Evolutionary conservation across 2,888 invertebrate species (phyloP).

Genomic region (Pogonocherus hispidulus): DNA sequence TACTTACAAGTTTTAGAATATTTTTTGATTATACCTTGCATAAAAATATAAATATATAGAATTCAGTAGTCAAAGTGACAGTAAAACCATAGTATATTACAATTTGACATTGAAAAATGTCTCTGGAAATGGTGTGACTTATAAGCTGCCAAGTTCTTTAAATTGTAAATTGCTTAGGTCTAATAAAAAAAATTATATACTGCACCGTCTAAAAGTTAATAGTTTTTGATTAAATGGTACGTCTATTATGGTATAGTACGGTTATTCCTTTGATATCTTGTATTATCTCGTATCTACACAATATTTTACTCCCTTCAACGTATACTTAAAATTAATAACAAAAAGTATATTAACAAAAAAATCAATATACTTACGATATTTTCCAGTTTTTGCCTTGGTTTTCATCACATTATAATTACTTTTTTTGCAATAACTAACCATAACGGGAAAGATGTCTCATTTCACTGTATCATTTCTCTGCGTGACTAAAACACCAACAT

Average conservation of each 20-base stretch:
- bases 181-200: too few species aligned
- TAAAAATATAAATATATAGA: slow-evolving; percentile 16
- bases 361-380: background rate
- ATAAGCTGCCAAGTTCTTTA: too few species aligned
- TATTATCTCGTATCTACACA: too few species aligned
- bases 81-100: slow-evolving; percentile 13
- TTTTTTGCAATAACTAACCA: background rate
- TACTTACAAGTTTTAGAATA: slow-evolving; percentile 18
- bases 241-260: too few species aligned
- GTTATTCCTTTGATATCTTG: too few species aligned
- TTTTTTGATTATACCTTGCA: background rate
- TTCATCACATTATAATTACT: background rate
- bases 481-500: slow-evolving; percentile 16
- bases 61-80: slow-evolving; percentile 26
- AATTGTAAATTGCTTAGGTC: too few species aligned
- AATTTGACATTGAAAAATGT: background rate
- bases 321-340: too few species aligned
- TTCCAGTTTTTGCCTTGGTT: background rate
- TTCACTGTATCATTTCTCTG: background rate
- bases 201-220: too few species aligned
- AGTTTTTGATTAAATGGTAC: too few species aligned
- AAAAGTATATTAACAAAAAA: too few species aligned
- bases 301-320: too few species aligned
- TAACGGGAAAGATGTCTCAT: background rate
- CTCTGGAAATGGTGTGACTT: too few species aligned